Evolutionary conservation across 2,797 vertebrate species (phyloP).

Genomic region (Rhabdomys pumilio): DNA sequence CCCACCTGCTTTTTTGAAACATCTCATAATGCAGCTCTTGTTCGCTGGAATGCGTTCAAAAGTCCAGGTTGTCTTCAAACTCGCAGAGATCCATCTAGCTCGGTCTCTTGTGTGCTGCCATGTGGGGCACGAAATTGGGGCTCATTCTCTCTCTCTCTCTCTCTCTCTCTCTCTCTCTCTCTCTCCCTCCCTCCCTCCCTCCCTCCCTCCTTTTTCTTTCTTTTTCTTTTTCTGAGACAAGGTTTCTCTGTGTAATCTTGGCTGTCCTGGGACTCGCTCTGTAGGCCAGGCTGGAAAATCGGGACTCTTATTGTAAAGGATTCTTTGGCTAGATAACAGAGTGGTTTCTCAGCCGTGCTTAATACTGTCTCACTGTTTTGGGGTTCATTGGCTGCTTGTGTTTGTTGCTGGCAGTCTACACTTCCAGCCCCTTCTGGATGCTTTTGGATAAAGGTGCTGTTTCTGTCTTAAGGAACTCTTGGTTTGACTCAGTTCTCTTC

Average conservation of each 20-base stretch:
- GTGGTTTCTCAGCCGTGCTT: neutral
- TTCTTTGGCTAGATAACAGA: neutral
- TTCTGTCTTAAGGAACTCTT: slow-evolving; percentile 10
- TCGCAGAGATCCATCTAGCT: neutral
- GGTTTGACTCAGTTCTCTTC: slow-evolving; percentile 20
- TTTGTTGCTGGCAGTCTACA: neutral
- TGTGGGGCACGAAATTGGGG: neutral
- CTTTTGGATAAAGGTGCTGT: slow-evolving; percentile 6
- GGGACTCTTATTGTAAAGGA: slow-evolving; percentile 8
- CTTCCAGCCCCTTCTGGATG: neutral
- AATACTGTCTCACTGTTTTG: neutral
- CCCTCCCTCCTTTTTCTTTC: neutral
- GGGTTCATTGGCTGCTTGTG: neutral
- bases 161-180: too few relatives aligned
- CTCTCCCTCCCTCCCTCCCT: too few relatives aligned
- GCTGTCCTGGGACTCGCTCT: neutral
- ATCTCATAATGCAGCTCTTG: neutral
- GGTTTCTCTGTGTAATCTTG: neutral
- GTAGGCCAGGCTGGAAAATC: neutral
- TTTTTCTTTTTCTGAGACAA: neutral
- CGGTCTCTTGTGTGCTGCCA: neutral
- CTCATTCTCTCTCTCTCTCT: neutral
- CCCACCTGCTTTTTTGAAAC: neutral
- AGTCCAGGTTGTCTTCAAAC: neutral
- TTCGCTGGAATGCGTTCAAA: neutral